These are phyloP conservation scores for Ranitomeya variabilis DNA, from an alignment of 2,113 vertebrate species.

Conservation along the genomic window DNA sequence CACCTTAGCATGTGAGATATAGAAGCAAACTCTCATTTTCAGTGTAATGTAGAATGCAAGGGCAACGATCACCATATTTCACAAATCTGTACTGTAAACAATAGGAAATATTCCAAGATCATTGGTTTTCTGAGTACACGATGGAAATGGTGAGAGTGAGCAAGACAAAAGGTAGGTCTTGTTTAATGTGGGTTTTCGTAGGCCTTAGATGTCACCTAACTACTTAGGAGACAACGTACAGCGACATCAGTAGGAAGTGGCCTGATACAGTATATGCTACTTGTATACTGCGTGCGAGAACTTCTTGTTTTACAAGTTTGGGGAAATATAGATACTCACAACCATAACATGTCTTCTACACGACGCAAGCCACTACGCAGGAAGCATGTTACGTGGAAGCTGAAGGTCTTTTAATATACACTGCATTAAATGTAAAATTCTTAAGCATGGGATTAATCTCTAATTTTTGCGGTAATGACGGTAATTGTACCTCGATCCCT, in stretches of 20 bases:
- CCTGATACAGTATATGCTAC: neutral
- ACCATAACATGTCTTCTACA: neutral
- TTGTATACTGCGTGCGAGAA: neutral
- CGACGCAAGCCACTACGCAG: neutral
- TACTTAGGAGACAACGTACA: slow-evolving; percentile 9
- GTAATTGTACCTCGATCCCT: neutral
- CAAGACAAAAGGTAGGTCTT: slow-evolving; percentile 77
- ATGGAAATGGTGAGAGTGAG: slow-evolving; percentile 77
- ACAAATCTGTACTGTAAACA: slow-evolving; percentile 16
- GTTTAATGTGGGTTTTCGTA: neutral
- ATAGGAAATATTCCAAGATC: neutral
- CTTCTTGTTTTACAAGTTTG: neutral
- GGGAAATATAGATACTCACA: neutral
- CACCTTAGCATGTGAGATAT: slow-evolving; percentile 70
- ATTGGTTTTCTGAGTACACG: slow-evolving; percentile 50
- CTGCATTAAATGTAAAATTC: neutral
- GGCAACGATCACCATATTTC: slow-evolving; percentile 59
- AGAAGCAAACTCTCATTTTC: slow-evolving; percentile 68
- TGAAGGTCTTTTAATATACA: neutral
- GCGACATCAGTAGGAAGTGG: neutral
- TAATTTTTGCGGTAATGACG: neutral
- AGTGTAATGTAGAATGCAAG: slow-evolving; percentile 61
- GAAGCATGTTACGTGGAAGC: neutral
- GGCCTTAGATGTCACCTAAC: neutral
- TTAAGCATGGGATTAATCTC: neutral